A percentile compares a stretch with the other conserved stretches of the same genome.
Conservation (phyloP, 2,888 invertebrate genomes). For the Oscheius onirici region DNA sequence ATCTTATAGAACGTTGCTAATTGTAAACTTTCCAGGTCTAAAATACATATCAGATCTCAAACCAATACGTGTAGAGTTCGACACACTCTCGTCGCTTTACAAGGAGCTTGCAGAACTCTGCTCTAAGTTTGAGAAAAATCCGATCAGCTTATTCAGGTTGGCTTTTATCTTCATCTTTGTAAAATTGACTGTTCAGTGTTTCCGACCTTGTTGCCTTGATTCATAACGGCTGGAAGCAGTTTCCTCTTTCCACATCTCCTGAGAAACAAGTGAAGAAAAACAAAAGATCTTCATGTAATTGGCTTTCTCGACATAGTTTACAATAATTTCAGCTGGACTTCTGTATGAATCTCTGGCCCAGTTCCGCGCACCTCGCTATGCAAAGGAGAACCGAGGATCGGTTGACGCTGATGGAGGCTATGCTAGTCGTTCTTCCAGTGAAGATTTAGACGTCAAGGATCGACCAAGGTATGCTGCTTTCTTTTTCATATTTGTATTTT, state of each 20-base stretch:
- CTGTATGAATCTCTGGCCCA: conserved; percentile 24
- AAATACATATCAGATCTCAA: conserved; percentile 51
- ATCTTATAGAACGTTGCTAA: not conserved
- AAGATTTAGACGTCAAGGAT: conserved; percentile 47
- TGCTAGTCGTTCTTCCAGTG: conserved; percentile 53
- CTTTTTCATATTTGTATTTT: not conserved
- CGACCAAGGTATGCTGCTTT: conserved; percentile 1
- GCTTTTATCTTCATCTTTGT: not conserved
- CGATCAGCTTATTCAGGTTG: conserved; percentile 32
- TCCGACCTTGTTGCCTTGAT: conserved; percentile 25
- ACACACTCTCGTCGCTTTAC: conserved; percentile 25
- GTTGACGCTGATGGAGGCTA: conserved; percentile 56
- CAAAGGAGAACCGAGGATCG: conserved; percentile 40
- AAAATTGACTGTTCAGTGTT: not conserved
- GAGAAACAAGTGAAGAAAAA: conserved; percentile 22
- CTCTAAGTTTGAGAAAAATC: conserved; percentile 20
- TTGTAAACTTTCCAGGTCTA: conserved; percentile 23
- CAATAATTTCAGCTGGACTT: conserved; percentile 1
- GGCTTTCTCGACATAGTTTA: not conserved
- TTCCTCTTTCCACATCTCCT: conserved; percentile 10
- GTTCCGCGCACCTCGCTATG: conserved; percentile 26
- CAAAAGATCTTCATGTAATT: conserved; percentile 11
- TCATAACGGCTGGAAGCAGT: conserved; percentile 8
- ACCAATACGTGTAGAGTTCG: conserved; percentile 36
- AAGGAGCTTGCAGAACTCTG: conserved; percentile 15